Evolutionary conservation across 2,113 vertebrate species (phyloP).

Genomic region (Cololabis saira): DNA sequence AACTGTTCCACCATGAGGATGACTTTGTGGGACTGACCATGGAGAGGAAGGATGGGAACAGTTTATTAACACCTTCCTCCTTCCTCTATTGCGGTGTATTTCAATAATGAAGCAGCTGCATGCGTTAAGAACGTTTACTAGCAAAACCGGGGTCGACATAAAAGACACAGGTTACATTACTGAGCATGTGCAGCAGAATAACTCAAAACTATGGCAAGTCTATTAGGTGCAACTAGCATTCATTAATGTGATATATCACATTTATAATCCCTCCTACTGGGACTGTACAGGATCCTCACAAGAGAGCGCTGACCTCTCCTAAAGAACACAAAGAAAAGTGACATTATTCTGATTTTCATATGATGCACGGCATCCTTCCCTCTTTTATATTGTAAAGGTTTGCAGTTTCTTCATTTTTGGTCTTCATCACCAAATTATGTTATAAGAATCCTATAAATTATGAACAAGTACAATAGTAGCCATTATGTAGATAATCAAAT

Average conservation of each 20-base stretch:
- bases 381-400: not conserved
- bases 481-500: not conserved
- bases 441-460: constrained; percentile 1
- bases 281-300: constrained; percentile 51
- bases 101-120: no score
- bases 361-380: fast-evolving
- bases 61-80: constrained; percentile 22
- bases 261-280: constrained; percentile 56
- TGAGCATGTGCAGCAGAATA: no score
- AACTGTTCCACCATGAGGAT: constrained; percentile 36
- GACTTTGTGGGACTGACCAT: constrained; percentile 27
- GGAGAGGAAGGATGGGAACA: constrained; percentile 48
- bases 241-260: no score
- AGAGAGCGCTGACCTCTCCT: constrained; percentile 29
- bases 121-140: no score
- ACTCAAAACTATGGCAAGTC: no score
- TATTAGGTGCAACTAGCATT: no score
- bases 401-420: constrained; percentile 2
- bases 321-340: constrained; percentile 4
- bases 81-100: no score
- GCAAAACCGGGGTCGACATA: no score
- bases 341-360: not conserved
- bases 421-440: not conserved
- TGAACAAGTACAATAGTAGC: not conserved
- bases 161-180: no score